Conservation (phyloP, 2,113 vertebrate genomes). For the Fregetta grallaria region DNA sequence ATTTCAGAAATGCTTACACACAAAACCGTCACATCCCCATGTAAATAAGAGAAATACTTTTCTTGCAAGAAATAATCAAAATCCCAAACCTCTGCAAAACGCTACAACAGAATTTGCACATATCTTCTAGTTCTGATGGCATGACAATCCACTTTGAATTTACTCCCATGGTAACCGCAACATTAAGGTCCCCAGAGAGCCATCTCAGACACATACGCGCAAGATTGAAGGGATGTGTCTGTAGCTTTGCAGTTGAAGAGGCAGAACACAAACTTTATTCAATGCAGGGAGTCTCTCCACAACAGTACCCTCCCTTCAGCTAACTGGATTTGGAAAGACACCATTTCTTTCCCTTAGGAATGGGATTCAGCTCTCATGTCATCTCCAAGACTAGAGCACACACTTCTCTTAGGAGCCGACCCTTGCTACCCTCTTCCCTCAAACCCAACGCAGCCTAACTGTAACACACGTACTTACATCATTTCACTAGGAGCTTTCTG, state of each 20-base stretch:
- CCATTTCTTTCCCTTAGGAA: not conserved
- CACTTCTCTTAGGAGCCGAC: not conserved
- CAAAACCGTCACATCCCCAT: not conserved
- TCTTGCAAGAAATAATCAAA: not conserved
- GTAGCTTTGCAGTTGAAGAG: not conserved
- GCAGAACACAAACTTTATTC: not conserved
- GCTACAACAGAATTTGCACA: not conserved
- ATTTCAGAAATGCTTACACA: not conserved
- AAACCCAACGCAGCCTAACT: not conserved
- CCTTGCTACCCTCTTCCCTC: not conserved
- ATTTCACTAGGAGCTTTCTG: not conserved
- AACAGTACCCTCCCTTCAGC: not conserved
- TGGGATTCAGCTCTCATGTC: not conserved
- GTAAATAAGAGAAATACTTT: not conserved
- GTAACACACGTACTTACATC: not conserved
- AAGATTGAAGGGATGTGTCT: not conserved
- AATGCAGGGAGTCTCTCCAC: not conserved
- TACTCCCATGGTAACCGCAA: not conserved
- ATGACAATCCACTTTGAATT: conserved; percentile 4
- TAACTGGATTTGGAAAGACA: not conserved
- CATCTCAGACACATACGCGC: not conserved
- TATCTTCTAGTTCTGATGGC: not conserved
- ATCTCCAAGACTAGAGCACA: not conserved
- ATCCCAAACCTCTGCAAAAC: not conserved
- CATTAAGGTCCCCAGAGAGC: not conserved